Base-by-base conservation (phyloP, 2,888 invertebrate genomes). In the Erebia palarica region DNA sequence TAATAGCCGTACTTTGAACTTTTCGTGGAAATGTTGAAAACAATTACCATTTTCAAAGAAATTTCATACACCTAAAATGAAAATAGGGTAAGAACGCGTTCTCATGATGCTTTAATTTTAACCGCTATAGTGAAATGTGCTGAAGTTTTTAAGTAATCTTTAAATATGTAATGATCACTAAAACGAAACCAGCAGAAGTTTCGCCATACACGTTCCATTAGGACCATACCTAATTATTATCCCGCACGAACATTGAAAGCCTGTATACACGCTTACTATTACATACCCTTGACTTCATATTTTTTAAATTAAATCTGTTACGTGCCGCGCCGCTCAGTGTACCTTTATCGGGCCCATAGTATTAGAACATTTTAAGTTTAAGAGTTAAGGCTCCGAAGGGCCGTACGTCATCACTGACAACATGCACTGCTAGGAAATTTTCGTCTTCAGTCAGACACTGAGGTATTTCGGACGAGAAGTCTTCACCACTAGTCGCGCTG, bases 161-260 rank as follows among this genome's bases (percentile, higher is more conserved):
- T 64, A 27, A 64, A 64, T 59, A 64, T n/a, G 16, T 53, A 16
- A 53, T 44, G 9, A 1, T 51, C 64, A n/a, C 27, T 61, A 47
- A 61, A 61, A 47, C 61, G 18, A 47, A 44, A 18, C 44, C 61
- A 44, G n/a, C 47, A 42, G 47, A 61, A 61, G n/a, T 61, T 61
- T 16, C 42, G 18, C 44, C 61, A 61, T 61, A 61, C 44, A 44
- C 16, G 10, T 13, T 61, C 18, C 61, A 44, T 61, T 44, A 44
- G 61, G 18, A 16, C 36, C 36, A 36, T 36, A 36, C 36, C 36
- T 36, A 9, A 16, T 47, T 61, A 58, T 58, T 58, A 58, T 58
- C 14, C 11, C 57, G 27, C 13, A 11, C 57, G 11, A 13, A 57
- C n/a, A 57, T 44, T 16, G 59, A n/a, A 36, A 60, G 44, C 42